These are phyloP conservation scores for Porites australiensis DNA, from an alignment of 64 coral and sea anemone species.

Conservation along the genomic window DNA sequence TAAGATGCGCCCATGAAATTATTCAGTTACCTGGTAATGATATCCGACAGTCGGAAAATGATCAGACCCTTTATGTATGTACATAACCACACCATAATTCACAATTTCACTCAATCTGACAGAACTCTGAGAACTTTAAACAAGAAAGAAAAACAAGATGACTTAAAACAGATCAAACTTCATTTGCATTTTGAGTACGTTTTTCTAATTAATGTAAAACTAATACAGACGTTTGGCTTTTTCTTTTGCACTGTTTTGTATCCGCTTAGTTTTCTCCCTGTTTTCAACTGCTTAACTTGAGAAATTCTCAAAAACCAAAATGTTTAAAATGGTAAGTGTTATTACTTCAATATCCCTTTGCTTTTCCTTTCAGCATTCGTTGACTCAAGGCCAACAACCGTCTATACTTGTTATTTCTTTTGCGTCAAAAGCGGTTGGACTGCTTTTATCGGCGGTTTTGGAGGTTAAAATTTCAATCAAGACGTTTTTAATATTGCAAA, in stretches of 20 bases:
- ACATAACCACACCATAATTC: background rate
- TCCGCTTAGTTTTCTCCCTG: too few species aligned
- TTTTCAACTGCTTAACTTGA: too few species aligned
- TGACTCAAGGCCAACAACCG: background rate
- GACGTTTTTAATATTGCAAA: too few species aligned
- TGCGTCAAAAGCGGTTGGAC: too few species aligned
- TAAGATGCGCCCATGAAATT: too few species aligned
- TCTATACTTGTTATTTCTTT: too few species aligned
- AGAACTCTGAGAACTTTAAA: conserved; percentile 33
- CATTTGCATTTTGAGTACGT: conserved; percentile 4
- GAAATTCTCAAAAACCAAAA: background rate
- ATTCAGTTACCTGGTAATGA: too few species aligned
- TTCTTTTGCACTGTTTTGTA: too few species aligned
- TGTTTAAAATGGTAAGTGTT: background rate
- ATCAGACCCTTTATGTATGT: background rate
- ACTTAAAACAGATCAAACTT: background rate
- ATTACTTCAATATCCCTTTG: background rate
- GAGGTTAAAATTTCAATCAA: too few species aligned
- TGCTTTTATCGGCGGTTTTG: too few species aligned
- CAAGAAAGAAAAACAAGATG: background rate
- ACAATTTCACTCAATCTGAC: background rate
- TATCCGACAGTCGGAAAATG: too few species aligned
- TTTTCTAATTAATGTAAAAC: background rate
- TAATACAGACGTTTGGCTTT: background rate
- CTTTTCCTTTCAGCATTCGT: background rate